Base-by-base conservation (phyloP, 1,140 invertebrate species). In the Hyles vespertilio region DNA sequence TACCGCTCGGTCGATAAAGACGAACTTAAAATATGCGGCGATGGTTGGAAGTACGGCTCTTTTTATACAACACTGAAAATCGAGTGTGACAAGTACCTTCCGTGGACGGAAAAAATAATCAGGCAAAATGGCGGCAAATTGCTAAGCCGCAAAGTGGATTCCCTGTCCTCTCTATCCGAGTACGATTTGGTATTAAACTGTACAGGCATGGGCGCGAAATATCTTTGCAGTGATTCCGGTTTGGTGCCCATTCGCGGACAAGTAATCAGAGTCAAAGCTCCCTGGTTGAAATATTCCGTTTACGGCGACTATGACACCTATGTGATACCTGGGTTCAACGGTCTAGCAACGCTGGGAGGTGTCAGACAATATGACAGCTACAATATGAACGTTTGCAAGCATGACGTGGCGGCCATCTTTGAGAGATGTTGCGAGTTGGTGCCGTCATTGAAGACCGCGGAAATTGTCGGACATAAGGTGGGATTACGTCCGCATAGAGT, bases 181-280 rank as follows among this genome's bases (percentile, higher is more conserved):
- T 97, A 92, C 77, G 94, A 98, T 83, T 84, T 97, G 3, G 90
- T 98, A 34, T 92, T 99, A 2, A 99, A 99, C 80, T 98, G 97
- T 76, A 92, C 94, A 0, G 98, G 97, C 3, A 87, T 98, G 43
- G 95, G 95, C 5, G 93, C 97, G 8, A 93, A 93, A 76, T 81
- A 92, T 67, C 89, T 99, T 22, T 95, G 94, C 65, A 89, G 92
- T 36, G 98, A 99, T 82, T 75, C 89, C 56, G 91, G 92, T 74
- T 72, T 98, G 12, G 92, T 96, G 43, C 94, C 97, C 0, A 92
- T 98, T n/a, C 91, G 96, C 59, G 97, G 97, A 5, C 97, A 99
- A 91, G 91, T 98, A 1, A 89, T 94, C 10, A 96, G 96, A 90
- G 95, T 96, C 2, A 91, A 92, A 66, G 97, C 97, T 8, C 96